phyloP scores from a whole-genome alignment of 2,888 invertebrate genomes.

The Nomada flava region DNA sequence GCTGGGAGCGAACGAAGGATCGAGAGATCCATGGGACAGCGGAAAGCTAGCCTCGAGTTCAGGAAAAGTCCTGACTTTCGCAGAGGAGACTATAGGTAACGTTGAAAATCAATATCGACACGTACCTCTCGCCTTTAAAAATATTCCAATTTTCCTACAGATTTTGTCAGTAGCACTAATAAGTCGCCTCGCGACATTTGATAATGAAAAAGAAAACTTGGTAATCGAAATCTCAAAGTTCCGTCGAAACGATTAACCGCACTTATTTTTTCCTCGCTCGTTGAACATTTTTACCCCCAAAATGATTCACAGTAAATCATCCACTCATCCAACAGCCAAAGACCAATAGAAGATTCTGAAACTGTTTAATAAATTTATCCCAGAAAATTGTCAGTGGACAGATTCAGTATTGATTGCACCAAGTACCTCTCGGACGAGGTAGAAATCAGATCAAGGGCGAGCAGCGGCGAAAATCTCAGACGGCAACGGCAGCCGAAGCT shows the following conservation, averaged over 20 bases:
- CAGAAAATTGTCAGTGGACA: constrained; percentile 77
- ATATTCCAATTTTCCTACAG: no score
- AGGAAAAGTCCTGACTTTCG: constrained; percentile 81
- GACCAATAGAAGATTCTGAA: background rate
- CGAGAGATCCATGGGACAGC: constrained; percentile 77
- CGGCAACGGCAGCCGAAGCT: constrained; percentile 79
- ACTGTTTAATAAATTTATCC: background rate
- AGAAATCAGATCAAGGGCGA: constrained; percentile 76
- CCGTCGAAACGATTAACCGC: no score
- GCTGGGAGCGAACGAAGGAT: constrained; percentile 77
- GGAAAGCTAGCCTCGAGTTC: constrained; percentile 82
- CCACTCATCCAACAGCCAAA: no score
- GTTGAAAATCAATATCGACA: background rate
- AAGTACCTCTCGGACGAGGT: constrained; percentile 76
- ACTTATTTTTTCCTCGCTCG: no score
- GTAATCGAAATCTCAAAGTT: no score
- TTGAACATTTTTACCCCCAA: no score
- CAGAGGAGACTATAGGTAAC: constrained; percentile 79
- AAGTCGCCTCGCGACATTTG: no score
- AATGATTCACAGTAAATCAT: no score
- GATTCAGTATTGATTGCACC: constrained; percentile 75
- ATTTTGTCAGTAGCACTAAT: no score
- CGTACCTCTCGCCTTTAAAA: background rate
- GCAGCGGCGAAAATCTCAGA: constrained; percentile 78
- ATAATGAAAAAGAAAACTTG: background rate